phyloP scores from a whole-genome alignment of 2,888 invertebrate species.

The Tethea ocularis region DNA sequence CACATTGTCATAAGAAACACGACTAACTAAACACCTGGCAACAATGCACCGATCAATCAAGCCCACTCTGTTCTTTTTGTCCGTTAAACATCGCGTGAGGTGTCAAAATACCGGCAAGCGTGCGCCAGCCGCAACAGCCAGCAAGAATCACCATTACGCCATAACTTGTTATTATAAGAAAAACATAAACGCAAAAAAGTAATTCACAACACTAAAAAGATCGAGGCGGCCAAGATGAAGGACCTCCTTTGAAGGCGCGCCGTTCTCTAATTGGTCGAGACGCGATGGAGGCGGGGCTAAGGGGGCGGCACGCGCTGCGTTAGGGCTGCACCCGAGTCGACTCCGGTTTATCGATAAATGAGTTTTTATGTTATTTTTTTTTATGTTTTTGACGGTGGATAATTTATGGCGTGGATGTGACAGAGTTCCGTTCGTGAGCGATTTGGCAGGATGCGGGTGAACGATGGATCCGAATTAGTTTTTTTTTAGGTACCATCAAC shows the following conservation, averaged over 20 bases:
- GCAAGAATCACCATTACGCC: conserved; percentile 53
- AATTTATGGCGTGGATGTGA: conserved; percentile 75
- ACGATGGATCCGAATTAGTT: not conserved
- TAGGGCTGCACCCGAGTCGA: conserved; percentile 65
- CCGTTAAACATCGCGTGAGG: conserved; percentile 62
- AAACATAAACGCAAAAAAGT: conserved; percentile 68
- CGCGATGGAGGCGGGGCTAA: conserved; percentile 57
- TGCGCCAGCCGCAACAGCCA: conserved; percentile 31
- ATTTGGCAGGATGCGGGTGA: not conserved
- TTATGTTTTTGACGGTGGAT: conserved; percentile 44
- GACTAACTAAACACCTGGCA: not conserved
- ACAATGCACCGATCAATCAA: conserved; percentile 26
- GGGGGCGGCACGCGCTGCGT: conserved; percentile 50
- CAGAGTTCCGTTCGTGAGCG: conserved; percentile 57
- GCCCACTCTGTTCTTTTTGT: conserved; percentile 31
- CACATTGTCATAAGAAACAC: not conserved
- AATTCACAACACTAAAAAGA: conserved; percentile 76
- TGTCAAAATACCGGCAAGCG: conserved; percentile 56
- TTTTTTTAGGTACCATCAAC: no score
- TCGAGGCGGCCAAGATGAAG: conserved; percentile 57
- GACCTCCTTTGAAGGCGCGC: conserved; percentile 51
- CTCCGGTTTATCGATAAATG: conserved; percentile 70
- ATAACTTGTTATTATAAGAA: conserved; percentile 56
- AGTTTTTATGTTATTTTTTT: conserved; percentile 59
- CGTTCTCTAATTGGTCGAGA: conserved; percentile 59